Percentiles rank a stretch among this genome's conserved stretches.
phyloP scores from a whole-genome alignment of 2,797 vertebrate species.

The Scarus forsteni region DNA sequence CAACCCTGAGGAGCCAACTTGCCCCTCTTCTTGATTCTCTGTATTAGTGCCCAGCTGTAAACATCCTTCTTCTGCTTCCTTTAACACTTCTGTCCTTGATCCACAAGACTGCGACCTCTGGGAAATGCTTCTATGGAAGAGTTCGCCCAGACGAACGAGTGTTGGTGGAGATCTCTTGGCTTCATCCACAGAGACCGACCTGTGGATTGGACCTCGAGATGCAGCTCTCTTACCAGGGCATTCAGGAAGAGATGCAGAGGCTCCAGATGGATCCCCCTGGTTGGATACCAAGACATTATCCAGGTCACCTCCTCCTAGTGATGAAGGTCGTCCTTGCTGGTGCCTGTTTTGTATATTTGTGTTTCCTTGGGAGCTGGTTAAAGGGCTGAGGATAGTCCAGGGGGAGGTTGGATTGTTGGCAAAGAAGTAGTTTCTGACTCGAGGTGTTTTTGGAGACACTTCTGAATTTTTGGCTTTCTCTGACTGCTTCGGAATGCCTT shows the following conservation, averaged over 20 bases:
- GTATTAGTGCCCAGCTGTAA: constrained; percentile 3
- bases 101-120: constrained; percentile 62
- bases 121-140: constrained; percentile 70
- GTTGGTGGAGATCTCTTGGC: constrained; percentile 36
- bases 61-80: constrained; percentile 9
- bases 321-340: constrained; percentile 25
- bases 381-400: constrained; percentile 84
- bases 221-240: constrained; percentile 36
- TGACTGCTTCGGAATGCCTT: constrained; percentile 6
- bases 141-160: constrained; percentile 63
- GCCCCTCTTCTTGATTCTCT: constrained; percentile 27
- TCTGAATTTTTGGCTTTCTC: constrained; percentile 13
- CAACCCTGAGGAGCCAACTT: constrained; percentile 62
- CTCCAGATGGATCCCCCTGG: constrained; percentile 2
- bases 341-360: constrained; percentile 1
- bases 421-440: constrained; percentile 72
- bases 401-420: constrained; percentile 72
- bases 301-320: constrained; percentile 33
- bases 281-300: constrained; percentile 67
- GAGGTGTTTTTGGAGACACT: constrained; percentile 63
- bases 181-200: constrained; percentile 72
- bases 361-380: constrained; percentile 35
- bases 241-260: constrained; percentile 57
- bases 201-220: constrained; percentile 26
- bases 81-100: constrained; percentile 31